Evolutionary conservation across 1,140 invertebrate species (phyloP).

Genomic region (Lucilia sericata): DNA sequence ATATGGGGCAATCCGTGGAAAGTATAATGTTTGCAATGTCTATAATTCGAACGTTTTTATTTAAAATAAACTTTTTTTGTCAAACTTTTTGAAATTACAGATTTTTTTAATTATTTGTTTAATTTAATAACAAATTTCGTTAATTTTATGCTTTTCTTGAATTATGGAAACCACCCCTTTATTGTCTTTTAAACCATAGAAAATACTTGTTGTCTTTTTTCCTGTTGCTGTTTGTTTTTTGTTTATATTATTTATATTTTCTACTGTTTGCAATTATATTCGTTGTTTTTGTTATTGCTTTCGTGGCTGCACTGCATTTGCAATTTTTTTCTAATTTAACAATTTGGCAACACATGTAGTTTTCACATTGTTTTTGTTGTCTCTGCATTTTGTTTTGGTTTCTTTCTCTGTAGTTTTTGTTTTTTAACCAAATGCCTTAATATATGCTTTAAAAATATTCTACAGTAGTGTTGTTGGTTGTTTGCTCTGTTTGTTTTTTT

Average conservation of each 20-base stretch:
- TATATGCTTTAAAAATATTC: slow-evolving; percentile 5
- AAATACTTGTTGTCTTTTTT: slow-evolving; percentile 28
- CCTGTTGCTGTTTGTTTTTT: slow-evolving; percentile 30
- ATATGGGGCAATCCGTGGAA: neutral
- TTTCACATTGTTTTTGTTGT: neutral
- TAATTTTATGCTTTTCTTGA: too few species aligned
- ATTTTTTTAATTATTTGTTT: too few species aligned
- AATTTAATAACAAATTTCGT: too few species aligned
- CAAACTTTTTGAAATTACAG: too few species aligned
- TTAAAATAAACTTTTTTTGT: too few species aligned
- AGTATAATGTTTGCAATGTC: too few species aligned
- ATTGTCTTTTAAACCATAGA: too few species aligned
- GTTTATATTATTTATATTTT: neutral
- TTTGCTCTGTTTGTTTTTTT: neutral
- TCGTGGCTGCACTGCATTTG: neutral
- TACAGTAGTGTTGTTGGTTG: neutral
- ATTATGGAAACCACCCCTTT: neutral
- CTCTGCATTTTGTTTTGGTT: neutral
- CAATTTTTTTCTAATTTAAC: neutral
- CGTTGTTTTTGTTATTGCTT: neutral
- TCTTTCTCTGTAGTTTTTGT: neutral
- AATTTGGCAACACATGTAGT: slow-evolving; percentile 24
- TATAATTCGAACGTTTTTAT: too few species aligned
- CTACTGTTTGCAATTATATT: neutral
- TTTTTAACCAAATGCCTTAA: neutral